Conservation (phyloP, 2,888 invertebrate genomes). For the Cheilosia soror region DNA sequence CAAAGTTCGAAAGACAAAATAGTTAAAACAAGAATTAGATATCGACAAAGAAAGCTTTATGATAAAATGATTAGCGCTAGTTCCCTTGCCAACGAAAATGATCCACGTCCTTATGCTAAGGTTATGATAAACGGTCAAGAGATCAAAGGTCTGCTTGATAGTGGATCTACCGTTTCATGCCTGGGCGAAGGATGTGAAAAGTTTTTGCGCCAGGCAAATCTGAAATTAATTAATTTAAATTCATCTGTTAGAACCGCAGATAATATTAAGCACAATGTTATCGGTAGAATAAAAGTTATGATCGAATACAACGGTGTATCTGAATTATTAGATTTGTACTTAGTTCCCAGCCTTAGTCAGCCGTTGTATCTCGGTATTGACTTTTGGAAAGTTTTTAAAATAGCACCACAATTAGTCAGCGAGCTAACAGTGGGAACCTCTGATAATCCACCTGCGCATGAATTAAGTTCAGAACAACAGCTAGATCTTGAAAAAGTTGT, state of each 20-base stretch:
- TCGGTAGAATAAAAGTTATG: constrained; percentile 8
- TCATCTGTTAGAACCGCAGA: background rate
- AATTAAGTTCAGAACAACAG: background rate
- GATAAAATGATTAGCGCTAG: too few relatives aligned
- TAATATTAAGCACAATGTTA: constrained; percentile 5
- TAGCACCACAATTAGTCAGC: background rate
- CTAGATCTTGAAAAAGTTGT: background rate
- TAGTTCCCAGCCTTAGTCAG: constrained; percentile 33
- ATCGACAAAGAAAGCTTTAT: too few relatives aligned
- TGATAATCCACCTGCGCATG: background rate
- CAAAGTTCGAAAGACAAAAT: too few relatives aligned
- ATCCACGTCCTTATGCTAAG: background rate
- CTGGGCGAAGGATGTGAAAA: constrained; percentile 4
- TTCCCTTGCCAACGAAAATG: background rate
- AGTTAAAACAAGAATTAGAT: too few relatives aligned
- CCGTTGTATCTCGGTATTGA: constrained; percentile 12
- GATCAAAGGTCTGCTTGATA: constrained; percentile 12
- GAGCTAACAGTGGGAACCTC: background rate
- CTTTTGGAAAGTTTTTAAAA: constrained; percentile 1
- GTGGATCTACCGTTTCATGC: constrained; percentile 12
- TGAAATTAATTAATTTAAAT: too few relatives aligned
- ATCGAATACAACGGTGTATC: constrained; percentile 19
- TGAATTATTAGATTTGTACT: constrained; percentile 13
- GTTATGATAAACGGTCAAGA: background rate
- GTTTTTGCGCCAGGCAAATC: background rate